Evolutionary conservation across 2,797 vertebrate species (phyloP).

Genomic region (Masticophis lateralis): DNA sequence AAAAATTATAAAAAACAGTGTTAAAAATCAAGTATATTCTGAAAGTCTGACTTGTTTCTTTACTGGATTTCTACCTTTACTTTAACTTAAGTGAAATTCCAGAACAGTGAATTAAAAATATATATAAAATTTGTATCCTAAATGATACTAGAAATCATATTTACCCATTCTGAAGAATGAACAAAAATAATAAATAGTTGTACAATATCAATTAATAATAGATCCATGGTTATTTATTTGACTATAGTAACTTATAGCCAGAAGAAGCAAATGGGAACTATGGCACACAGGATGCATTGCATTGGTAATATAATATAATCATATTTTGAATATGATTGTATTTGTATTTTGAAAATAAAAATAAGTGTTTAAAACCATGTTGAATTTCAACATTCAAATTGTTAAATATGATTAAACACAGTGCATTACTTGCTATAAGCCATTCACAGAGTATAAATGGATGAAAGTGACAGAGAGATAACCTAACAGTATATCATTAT

Average conservation of each 20-base stretch:
- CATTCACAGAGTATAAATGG: constrained; percentile 60
- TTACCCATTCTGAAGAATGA: background rate
- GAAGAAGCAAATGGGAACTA: constrained; percentile 24
- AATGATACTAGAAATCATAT: background rate
- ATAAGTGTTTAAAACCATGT: constrained; percentile 59
- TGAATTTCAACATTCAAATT: constrained; percentile 64
- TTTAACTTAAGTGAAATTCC: background rate
- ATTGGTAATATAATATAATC: constrained; percentile 35
- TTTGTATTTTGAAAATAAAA: constrained; percentile 48
- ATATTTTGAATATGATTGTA: no score
- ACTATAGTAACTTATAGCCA: constrained; percentile 17
- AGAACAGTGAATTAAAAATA: background rate
- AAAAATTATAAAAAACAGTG: background rate
- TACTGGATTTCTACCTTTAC: fast-evolving
- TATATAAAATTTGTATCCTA: background rate
- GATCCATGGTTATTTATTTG: background rate
- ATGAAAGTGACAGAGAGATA: constrained; percentile 54
- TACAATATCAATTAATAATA: background rate
- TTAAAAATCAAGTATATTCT: background rate
- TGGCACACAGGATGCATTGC: constrained; percentile 14
- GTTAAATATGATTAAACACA: constrained; percentile 64
- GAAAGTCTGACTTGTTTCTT: background rate
- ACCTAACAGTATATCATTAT: constrained; percentile 61
- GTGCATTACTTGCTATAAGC: constrained; percentile 55
- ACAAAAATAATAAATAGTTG: background rate